Base-by-base conservation (phyloP, 2,797 vertebrate genomes). In the Todus mexicanus region DNA sequence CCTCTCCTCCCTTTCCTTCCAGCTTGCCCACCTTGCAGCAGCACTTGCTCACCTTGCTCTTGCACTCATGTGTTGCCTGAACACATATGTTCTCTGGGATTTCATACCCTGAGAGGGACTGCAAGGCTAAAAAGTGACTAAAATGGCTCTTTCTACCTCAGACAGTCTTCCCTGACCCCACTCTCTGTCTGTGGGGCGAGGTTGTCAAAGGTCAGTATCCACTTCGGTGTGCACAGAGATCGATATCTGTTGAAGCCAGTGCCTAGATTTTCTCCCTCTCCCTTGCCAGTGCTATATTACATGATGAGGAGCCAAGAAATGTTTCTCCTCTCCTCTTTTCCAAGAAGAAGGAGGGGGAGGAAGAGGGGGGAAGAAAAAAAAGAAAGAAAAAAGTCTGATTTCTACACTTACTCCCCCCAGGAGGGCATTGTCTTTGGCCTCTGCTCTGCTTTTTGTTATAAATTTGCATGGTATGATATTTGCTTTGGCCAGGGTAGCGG, bases 361-460 rank as follows among this genome's bases (percentile, higher is more conserved):
- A 21, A 25, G 20, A 20, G 20, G 12, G 8, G 7, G 15, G 3
- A 10, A 4, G 7, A 10, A 12, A 12, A 25, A 5, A 8, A 7
- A 8, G 7, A 10, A 25, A 3, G 10, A 22, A 35, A 11, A 11
- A 27, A 22, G 5, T 47, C 53, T 84, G 76, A 53, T 93, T 78
- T 94, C 45, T 38, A 84, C 35, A 40, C 73, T 92, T 86, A 43
- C 11, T 92, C 65, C 16, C 75, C 77, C 31, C 43, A 85, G 89
- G 92, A 84, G 47, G 81, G 69, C 93, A 89, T 74, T 93, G 78
- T 83, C 53, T 29, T 94, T 92, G 72, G 89, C 86, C 69, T 94
- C 53, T 78, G 59, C 66, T 94, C 65, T 5, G 12, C 38, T 92
- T 93, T 94, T 85, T 92, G 69, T 90, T 94, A 77, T 72, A 87